Percentiles rank a stretch among this genome's conserved stretches.
These are phyloP conservation scores for Spilarctia lutea DNA, from an alignment of 2,888 invertebrate species.

Conservation along the genomic window DNA sequence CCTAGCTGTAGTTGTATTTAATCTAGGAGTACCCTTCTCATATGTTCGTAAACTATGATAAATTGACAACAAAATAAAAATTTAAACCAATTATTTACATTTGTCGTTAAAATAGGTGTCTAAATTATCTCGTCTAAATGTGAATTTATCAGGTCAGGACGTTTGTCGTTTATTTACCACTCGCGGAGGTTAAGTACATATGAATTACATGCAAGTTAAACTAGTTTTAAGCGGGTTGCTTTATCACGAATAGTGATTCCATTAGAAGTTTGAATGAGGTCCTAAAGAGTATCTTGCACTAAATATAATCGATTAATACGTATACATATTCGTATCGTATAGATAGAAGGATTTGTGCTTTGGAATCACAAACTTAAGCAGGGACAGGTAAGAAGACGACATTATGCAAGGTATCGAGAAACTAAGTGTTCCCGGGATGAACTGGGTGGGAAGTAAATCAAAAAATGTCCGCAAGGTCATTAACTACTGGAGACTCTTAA, in stretches of 20 bases:
- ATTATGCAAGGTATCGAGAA: background rate
- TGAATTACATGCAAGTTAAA: background rate
- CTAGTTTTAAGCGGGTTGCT: background rate
- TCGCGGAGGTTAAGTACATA: background rate
- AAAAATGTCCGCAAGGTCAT: no score
- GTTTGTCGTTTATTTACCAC: background rate
- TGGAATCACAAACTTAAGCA: background rate
- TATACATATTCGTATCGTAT: no score
- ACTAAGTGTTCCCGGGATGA: no score
- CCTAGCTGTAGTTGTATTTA: background rate
- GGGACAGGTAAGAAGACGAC: background rate
- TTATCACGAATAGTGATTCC: background rate
- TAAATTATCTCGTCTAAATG: background rate
- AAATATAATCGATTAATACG: background rate
- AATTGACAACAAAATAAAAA: background rate
- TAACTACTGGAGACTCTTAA: no score
- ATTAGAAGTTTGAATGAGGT: no score
- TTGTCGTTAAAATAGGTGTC: background rate
- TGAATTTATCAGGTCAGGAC: background rate
- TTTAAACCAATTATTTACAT: background rate
- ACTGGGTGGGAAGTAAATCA: no score
- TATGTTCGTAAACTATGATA: background rate
- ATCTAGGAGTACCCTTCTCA: background rate
- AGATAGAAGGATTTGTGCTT: background rate
- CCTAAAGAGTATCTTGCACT: background rate